Evolutionary conservation across 1,140 invertebrate genomes (phyloP).

Genomic region (Drosophila subpulchrella): DNA sequence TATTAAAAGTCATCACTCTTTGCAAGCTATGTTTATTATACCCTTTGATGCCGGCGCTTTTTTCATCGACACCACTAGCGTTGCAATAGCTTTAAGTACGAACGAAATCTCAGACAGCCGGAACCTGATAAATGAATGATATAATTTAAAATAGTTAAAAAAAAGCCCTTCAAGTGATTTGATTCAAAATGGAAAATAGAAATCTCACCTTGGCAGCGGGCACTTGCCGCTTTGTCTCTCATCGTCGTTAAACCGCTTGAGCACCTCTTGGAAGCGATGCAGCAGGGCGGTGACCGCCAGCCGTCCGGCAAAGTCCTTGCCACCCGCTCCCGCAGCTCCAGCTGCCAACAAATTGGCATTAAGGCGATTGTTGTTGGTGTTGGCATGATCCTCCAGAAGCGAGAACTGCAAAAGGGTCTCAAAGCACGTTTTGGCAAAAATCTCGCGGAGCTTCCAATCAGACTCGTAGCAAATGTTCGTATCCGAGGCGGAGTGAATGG

Average conservation of each 20-base stretch:
- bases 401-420: constrained; percentile 98
- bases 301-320: constrained; percentile 90
- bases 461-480: constrained; percentile 91
- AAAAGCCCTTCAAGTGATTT: background rate
- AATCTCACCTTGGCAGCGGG: constrained; percentile 92
- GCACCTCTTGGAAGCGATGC: constrained; percentile 96
- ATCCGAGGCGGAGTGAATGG: constrained; percentile 94
- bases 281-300: constrained; percentile 96
- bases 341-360: constrained; percentile 66
- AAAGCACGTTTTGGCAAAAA: constrained; percentile 98
- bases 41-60: constrained; percentile 94
- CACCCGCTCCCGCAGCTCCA: constrained; percentile 72
- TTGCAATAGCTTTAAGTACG: constrained; percentile 97
- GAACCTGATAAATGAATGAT: constrained; percentile 88
- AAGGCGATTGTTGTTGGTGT: constrained; percentile 80
- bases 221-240: constrained; percentile 95
- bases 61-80: constrained; percentile 95
- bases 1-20: background rate
- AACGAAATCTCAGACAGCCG: constrained; percentile 97
- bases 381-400: constrained; percentile 87
- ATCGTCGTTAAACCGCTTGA: constrained; percentile 93
- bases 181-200: no score
- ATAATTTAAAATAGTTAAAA: background rate
- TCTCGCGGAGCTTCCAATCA: constrained; percentile 94
- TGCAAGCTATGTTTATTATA: constrained; percentile 63